These are phyloP conservation scores for Wasmannia auropunctata DNA, from an alignment of 1,140 invertebrate genomes.

Conservation along the genomic window DNA sequence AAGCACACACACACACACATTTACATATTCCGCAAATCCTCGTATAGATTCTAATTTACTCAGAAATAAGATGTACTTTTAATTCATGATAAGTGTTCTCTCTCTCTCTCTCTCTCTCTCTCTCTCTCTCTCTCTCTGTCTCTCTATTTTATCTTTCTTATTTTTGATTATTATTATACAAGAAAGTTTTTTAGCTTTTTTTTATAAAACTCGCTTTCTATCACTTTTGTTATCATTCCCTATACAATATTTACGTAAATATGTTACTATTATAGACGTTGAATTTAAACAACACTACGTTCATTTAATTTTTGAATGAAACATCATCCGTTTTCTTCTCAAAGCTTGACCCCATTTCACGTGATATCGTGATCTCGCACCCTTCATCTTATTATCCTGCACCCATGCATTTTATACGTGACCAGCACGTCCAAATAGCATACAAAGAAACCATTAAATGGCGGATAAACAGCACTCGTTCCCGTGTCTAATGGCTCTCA, in stretches of 20 bases:
- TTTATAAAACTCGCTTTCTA: not conserved
- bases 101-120: not conserved
- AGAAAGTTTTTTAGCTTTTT: not conserved
- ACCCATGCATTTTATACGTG: constrained; percentile 49
- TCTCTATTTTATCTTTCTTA: not conserved
- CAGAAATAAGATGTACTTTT: constrained; percentile 3
- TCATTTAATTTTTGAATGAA: constrained; percentile 16
- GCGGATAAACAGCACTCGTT: constrained; percentile 68
- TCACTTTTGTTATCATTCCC: not conserved
- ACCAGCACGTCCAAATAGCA: constrained; percentile 37
- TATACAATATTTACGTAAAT: not conserved
- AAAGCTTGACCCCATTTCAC: constrained; percentile 17
- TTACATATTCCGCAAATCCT: not conserved
- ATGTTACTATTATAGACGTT: not conserved
- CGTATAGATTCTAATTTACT: not conserved
- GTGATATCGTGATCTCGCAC: constrained; percentile 36
- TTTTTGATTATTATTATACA: not conserved
- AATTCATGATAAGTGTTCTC: not conserved
- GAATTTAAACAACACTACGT: not conserved
- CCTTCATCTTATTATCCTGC: constrained; percentile 47
- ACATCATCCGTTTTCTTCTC: not conserved
- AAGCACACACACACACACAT: not conserved
- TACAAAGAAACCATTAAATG: constrained; percentile 63
- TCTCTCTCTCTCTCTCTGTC: not conserved
- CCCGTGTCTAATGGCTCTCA: constrained; percentile 66